Percentiles rank a stretch among this genome's conserved stretches.
These are phyloP conservation scores for Anastrepha ludens DNA, from an alignment of 1,140 invertebrate species.

Conservation along the genomic window DNA sequence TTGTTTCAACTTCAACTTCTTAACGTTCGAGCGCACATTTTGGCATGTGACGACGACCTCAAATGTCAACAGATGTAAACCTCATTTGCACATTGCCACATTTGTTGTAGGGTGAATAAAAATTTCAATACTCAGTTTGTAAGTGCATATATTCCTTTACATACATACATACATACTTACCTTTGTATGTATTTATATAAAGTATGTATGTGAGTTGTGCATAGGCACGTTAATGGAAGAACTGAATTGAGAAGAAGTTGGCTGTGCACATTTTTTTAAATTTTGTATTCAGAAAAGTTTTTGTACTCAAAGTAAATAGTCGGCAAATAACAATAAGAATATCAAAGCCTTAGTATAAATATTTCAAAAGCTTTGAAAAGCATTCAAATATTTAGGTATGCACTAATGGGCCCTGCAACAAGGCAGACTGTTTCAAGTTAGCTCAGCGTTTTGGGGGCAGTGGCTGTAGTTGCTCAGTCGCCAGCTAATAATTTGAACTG, in stretches of 20 bases:
- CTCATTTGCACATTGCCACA: constrained; percentile 47
- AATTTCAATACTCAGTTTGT: neutral
- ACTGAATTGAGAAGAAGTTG: neutral
- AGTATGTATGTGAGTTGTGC: neutral
- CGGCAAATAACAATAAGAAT: neutral
- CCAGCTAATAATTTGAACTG: too few species aligned
- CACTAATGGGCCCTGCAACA: too few species aligned
- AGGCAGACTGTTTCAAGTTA: too few species aligned
- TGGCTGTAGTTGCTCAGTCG: too few species aligned
- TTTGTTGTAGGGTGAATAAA: constrained; percentile 33
- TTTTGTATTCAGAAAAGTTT: neutral
- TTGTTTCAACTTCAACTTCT: constrained; percentile 47
- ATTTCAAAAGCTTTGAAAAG: too few species aligned
- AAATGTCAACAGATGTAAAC: constrained; percentile 48
- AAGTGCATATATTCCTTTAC: neutral
- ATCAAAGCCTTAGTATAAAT: neutral
- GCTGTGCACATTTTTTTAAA: neutral
- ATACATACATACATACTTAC: neutral
- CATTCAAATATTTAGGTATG: too few species aligned
- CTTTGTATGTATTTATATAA: too few species aligned
- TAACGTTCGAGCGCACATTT: constrained; percentile 44
- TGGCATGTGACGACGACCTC: constrained; percentile 29
- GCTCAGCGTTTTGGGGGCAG: too few species aligned
- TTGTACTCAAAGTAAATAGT: neutral
- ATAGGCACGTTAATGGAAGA: neutral